A percentile compares a stretch with the other conserved stretches of the same genome.
phyloP scores from a whole-genome alignment of 2,113 vertebrate genomes.

The Mus musculus region GRCm39 chr16:64375501-64376000 shows the following conservation, averaged over 20 bases:
- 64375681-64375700: background rate
- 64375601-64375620: constrained; percentile 40
- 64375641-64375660: background rate
- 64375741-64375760: background rate
- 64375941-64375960: background rate
- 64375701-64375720: constrained; percentile 1
- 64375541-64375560: constrained; percentile 80
- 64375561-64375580: constrained; percentile 68
- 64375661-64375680: constrained; percentile 31
- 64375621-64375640: constrained; percentile 43
- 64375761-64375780: background rate
- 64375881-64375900: background rate
- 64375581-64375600: constrained; percentile 60
- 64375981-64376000: too few species aligned
- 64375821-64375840: background rate
- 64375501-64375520: constrained; percentile 76
- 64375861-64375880: background rate
- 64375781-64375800: too few species aligned
- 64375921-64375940: background rate
- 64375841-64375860: background rate
- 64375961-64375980: background rate
- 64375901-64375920: background rate
- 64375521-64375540: constrained; percentile 76
- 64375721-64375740: background rate
- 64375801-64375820: too few species aligned